Percentiles rank a stretch among this genome's conserved stretches.
These are phyloP conservation scores for Acanthosepion lycidas DNA, from an alignment of 2,888 invertebrate species.

Conservation along the genomic window DNA sequence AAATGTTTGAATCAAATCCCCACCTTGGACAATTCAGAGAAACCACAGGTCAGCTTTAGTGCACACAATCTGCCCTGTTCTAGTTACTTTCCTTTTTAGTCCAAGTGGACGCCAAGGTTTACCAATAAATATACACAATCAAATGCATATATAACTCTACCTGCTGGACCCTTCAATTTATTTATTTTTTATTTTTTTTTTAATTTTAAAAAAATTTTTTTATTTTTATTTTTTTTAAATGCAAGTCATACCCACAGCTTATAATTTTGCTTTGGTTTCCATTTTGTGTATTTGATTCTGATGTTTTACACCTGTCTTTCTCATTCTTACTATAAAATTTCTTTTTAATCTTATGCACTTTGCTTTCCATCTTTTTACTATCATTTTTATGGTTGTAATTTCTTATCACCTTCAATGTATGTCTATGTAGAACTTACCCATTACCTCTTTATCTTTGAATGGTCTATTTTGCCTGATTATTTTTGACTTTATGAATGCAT, in stretches of 20 bases:
- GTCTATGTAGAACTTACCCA: neutral
- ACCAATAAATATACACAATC: neutral
- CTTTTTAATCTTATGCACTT: neutral
- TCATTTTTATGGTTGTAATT: conserved; percentile 36
- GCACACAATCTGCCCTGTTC: conserved; percentile 38
- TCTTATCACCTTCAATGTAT: neutral
- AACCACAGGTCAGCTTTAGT: conserved; percentile 46
- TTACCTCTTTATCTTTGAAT: neutral
- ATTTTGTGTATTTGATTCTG: neutral
- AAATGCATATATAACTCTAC: neutral
- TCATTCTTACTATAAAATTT: neutral
- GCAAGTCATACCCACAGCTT: neutral
- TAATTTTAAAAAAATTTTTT: too few relatives aligned
- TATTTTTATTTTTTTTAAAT: neutral
- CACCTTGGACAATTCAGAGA: conserved; percentile 44
- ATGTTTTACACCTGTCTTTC: neutral
- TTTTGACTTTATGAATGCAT: neutral
- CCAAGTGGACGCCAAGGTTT: neutral
- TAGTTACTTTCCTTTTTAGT: neutral
- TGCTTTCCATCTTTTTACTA: neutral
- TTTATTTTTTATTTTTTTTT: too few relatives aligned
- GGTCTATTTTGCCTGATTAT: neutral
- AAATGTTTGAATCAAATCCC: conserved; percentile 42
- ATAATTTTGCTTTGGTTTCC: neutral
- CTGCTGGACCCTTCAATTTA: neutral